These are phyloP conservation scores for Drosophila nasuta DNA, from an alignment of 1,140 invertebrate species.

Conservation along the genomic window DNA sequence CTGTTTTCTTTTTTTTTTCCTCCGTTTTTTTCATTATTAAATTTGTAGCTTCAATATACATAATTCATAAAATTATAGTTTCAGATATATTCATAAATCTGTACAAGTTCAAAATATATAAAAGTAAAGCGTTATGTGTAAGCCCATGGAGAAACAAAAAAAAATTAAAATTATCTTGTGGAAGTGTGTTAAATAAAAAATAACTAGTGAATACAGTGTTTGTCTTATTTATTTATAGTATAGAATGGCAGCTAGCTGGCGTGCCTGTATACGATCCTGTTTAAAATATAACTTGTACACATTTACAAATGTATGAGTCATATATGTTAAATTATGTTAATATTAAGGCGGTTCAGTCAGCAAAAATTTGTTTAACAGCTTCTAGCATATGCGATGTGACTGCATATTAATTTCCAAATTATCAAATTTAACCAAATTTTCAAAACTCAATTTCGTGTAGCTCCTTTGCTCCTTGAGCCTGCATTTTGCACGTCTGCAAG, in stretches of 20 bases:
- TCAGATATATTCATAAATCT: constrained; percentile 2
- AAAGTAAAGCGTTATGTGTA: not conserved
- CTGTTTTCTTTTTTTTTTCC: constrained; percentile 22
- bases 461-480: constrained; percentile 89
- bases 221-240: not conserved
- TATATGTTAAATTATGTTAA: constrained; percentile 11
- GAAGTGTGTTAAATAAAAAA: not conserved
- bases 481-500: constrained; percentile 85
- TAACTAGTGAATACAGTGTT: not conserved
- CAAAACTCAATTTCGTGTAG: constrained; percentile 88
- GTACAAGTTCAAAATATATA: constrained; percentile 2
- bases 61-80: not conserved
- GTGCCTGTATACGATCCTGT: not conserved
- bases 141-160: not conserved
- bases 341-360: constrained; percentile 5
- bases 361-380: not conserved
- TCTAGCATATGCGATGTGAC: not conserved
- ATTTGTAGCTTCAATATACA: constrained; percentile 8
- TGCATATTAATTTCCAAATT: not conserved
- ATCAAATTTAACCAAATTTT: constrained; percentile 11
- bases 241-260: not conserved
- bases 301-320: constrained; percentile 11
- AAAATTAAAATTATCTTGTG: not conserved
- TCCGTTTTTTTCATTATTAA: constrained; percentile 6
- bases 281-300: constrained; percentile 9